These are phyloP conservation scores for Martes martes DNA, from an alignment of 2,113 vertebrate genomes.

Conservation along the genomic window DNA sequence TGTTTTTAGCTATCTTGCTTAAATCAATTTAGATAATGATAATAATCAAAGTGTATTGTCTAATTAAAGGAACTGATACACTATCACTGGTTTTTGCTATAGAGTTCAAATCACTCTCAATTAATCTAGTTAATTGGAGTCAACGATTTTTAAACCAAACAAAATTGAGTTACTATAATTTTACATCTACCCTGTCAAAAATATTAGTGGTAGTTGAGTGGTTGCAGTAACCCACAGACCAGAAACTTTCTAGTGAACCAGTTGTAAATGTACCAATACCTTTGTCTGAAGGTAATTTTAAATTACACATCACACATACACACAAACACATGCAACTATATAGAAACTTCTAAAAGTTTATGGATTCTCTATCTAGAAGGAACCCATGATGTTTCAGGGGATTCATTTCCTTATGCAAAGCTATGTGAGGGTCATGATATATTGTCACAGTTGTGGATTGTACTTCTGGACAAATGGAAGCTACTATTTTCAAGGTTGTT, in stretches of 20 bases:
- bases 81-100: not conserved
- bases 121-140: not conserved
- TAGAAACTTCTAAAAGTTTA: not conserved
- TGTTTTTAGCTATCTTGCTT: not conserved
- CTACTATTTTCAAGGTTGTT: not conserved
- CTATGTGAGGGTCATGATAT: not conserved
- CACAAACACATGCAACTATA: not conserved
- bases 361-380: not conserved
- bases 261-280: not conserved
- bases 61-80: not conserved
- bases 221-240: not conserved
- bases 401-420: not conserved
- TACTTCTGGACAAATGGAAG: not conserved
- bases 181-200: not conserved
- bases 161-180: not conserved
- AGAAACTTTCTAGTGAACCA: not conserved
- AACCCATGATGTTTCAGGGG: not conserved
- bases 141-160: not conserved
- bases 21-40: not conserved
- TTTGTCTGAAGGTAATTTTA: not conserved
- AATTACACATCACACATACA: not conserved
- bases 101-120: not conserved
- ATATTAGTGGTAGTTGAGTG: not conserved
- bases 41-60: not conserved
- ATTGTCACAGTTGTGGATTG: not conserved